Evolutionary conservation across 2,113 vertebrate species (phyloP).

Genomic region (Chaetodon trifascialis): DNA sequence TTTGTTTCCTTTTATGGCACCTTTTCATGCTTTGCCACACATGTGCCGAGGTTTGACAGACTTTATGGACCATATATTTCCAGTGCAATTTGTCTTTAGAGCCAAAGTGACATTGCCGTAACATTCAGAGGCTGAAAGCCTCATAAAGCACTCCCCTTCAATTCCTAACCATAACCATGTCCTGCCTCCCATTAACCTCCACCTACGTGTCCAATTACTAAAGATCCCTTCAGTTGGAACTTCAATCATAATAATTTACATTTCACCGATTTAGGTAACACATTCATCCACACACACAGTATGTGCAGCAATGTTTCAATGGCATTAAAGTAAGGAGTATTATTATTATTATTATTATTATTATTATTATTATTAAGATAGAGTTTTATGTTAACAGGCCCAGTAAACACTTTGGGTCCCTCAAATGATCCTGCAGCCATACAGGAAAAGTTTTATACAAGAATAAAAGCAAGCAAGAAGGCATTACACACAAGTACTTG

Average conservation of each 20-base stretch:
- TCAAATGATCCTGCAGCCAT: background rate
- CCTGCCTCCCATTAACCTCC: constrained; percentile 56
- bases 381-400: too few relatives aligned
- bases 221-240: constrained; percentile 5
- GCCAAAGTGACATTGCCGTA: constrained; percentile 78
- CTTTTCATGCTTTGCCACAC: constrained; percentile 79
- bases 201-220: constrained; percentile 40
- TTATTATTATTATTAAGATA: too few relatives aligned
- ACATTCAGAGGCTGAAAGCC: constrained; percentile 81
- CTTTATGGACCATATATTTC: constrained; percentile 86
- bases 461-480: background rate
- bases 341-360: too few relatives aligned
- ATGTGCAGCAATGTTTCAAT: background rate
- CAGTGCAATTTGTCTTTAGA: constrained; percentile 85
- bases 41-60: constrained; percentile 81
- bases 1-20: constrained; percentile 64
- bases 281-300: background rate
- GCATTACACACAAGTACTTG: too few relatives aligned
- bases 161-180: constrained; percentile 68
- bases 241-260: constrained; percentile 10
- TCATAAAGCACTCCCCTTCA: constrained; percentile 68
- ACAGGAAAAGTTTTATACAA: background rate
- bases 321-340: background rate
- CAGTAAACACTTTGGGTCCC: background rate
- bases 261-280: background rate